These are phyloP conservation scores for Antheraea yamamai DNA, from an alignment of 2,888 invertebrate species.

Conservation along the genomic window DNA sequence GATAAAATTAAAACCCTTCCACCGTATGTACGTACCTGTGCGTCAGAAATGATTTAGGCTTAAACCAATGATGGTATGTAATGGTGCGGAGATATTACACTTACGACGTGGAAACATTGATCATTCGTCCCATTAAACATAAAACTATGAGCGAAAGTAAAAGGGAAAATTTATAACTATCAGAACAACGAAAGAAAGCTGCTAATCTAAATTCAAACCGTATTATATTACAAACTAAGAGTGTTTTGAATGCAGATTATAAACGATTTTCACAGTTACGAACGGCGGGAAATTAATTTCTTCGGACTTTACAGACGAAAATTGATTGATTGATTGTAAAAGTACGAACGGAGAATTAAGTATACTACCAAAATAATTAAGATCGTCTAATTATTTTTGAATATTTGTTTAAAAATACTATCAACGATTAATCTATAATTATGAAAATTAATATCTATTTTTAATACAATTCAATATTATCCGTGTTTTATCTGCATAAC, in stretches of 20 bases:
- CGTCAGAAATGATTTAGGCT: not conserved
- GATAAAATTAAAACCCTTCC: no score
- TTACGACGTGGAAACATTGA: not conserved
- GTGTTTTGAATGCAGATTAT: slow-evolving; percentile 7
- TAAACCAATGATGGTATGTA: not conserved
- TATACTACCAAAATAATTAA: not conserved
- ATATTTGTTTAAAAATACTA: no score
- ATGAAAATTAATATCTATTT: no score
- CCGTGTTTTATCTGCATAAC: no score
- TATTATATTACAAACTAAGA: slow-evolving; percentile 16
- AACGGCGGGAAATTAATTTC: slow-evolving; percentile 13
- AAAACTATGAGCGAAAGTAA: slow-evolving; percentile 18
- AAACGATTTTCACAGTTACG: slow-evolving; percentile 19
- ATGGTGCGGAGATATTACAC: not conserved
- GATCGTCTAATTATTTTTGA: not conserved
- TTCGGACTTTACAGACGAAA: not conserved
- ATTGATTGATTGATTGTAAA: not conserved
- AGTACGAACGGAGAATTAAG: not conserved
- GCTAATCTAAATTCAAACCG: slow-evolving; percentile 21
- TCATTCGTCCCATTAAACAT: slow-evolving; percentile 18
- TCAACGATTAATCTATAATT: no score
- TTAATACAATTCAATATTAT: no score
- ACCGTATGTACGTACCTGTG: no score
- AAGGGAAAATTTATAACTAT: slow-evolving; percentile 17
- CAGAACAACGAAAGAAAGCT: slow-evolving; percentile 19